Evolutionary conservation across 2,797 vertebrate genomes (phyloP).

Genomic region (Anabas testudineus): DNA sequence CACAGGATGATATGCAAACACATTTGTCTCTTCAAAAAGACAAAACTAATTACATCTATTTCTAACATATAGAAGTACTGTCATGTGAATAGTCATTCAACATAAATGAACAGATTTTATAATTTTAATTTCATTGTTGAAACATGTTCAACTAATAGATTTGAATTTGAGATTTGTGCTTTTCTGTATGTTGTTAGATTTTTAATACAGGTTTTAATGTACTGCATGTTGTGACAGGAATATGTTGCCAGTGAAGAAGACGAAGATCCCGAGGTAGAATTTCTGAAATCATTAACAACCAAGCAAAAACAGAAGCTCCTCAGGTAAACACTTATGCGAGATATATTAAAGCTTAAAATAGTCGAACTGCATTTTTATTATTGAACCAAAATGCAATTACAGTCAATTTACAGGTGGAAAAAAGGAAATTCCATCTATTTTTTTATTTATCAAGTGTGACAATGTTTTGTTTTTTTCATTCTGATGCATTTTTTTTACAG

Average conservation of each 20-base stretch:
- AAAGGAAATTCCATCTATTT: not conserved
- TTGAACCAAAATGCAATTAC: not conserved
- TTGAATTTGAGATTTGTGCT: not conserved
- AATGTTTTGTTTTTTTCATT: not conserved
- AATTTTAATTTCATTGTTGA: conserved; percentile 38
- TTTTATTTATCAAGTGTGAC: not conserved
- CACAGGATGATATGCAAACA: conserved; percentile 30
- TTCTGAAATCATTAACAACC: conserved; percentile 96
- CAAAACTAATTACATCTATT: conserved; percentile 81
- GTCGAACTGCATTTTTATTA: not conserved
- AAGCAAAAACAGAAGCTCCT: conserved; percentile 99
- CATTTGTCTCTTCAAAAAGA: conserved; percentile 62
- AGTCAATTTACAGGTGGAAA: too few species aligned
- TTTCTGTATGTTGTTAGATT: not conserved
- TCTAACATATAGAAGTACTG: conserved; percentile 85
- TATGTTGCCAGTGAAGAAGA: conserved; percentile 96
- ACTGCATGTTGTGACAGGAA: conserved; percentile 79
- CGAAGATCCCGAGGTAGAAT: conserved; percentile 97
- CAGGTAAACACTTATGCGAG: conserved; percentile 80
- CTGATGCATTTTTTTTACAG: not conserved
- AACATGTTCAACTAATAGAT: conserved; percentile 21
- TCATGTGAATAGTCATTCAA: conserved; percentile 80
- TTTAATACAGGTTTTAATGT: not conserved
- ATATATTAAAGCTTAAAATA: not conserved
- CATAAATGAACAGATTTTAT: conserved; percentile 56